Evolutionary conservation across 2,888 invertebrate genomes (phyloP).

Genomic region (Dasysyrphus tricinctus): DNA sequence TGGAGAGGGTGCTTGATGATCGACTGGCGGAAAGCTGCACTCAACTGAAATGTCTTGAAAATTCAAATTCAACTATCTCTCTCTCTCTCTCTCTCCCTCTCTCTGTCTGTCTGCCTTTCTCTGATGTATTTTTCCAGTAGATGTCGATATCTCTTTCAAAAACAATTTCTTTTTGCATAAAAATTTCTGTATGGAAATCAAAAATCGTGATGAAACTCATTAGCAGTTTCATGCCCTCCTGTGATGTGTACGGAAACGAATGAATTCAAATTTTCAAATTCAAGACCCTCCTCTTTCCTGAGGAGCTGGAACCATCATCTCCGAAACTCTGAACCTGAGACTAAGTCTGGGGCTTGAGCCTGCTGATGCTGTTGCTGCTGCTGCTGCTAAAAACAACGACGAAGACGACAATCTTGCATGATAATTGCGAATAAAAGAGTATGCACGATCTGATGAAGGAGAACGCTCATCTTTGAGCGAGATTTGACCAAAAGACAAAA

Average conservation of each 20-base stretch:
- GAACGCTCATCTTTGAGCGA: constrained; percentile 53
- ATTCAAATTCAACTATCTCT: constrained; percentile 41
- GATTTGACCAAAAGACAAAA: constrained; percentile 59
- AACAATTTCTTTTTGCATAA: constrained; percentile 45
- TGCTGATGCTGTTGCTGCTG: neutral
- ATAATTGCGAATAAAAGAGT: constrained; percentile 74
- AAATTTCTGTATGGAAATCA: constrained; percentile 73
- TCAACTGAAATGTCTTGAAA: constrained; percentile 59
- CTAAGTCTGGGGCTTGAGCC: neutral
- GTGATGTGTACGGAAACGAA: constrained; percentile 62
- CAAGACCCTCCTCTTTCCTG: constrained; percentile 39
- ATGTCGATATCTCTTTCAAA: constrained; percentile 10
- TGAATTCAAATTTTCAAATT: constrained; percentile 73
- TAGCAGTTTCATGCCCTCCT: constrained; percentile 70
- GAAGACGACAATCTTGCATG: constrained; percentile 71
- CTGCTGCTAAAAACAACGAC: constrained; percentile 29
- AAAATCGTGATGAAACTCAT: constrained; percentile 76
- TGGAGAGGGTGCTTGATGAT: constrained; percentile 41
- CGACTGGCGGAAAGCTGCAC: constrained; percentile 58
- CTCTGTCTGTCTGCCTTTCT: neutral
- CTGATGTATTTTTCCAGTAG: constrained; percentile 7
- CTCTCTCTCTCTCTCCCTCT: neutral
- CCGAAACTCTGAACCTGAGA: neutral
- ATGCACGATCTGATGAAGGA: constrained; percentile 70
- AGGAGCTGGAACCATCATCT: neutral